These are phyloP conservation scores for Latrodectus geometricus DNA, from an alignment of 1,140 invertebrate genomes.

Conservation along the genomic window DNA sequence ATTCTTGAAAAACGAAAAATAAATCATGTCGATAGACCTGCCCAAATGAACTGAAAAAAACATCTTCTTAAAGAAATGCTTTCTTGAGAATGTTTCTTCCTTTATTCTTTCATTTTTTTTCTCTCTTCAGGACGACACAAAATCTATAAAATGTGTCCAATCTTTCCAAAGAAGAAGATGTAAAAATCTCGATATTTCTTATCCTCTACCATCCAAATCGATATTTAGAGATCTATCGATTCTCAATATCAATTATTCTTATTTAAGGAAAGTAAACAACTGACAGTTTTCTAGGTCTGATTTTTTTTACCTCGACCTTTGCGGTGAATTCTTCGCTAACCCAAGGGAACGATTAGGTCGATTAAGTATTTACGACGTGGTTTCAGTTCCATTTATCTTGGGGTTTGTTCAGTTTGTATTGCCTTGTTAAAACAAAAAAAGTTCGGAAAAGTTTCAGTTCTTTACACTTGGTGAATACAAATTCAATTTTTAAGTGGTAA, in stretches of 20 bases:
- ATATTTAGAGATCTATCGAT: constrained; percentile 50
- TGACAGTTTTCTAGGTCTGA: not conserved
- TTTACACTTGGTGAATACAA: too few relatives aligned
- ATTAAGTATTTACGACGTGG: constrained; percentile 48
- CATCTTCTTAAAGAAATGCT: too few relatives aligned
- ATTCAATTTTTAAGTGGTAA: too few relatives aligned
- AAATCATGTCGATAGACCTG: not conserved
- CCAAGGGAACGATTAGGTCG: constrained; percentile 38
- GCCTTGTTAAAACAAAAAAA: not conserved
- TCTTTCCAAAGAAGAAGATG: not conserved
- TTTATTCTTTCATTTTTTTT: constrained; percentile 5
- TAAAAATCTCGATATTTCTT: constrained; percentile 9
- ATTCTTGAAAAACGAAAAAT: not conserved
- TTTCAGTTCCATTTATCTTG: not conserved
- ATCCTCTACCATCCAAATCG: constrained; percentile 28
- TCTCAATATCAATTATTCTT: constrained; percentile 58
- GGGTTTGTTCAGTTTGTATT: not conserved
- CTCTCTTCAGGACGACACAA: constrained; percentile 5
- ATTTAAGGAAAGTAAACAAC: constrained; percentile 48
- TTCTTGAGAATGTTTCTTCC: not conserved
- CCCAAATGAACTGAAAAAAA: constrained; percentile 33
- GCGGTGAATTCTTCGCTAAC: not conserved
- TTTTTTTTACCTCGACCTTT: not conserved
- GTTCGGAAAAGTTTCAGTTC: too few relatives aligned
- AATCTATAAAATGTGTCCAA: constrained; percentile 42